A percentile compares a stretch with the other conserved stretches of the same genome.
These are phyloP conservation scores for Heliconius erato DNA, from an alignment of 2,888 invertebrate genomes.

Conservation along the genomic window DNA sequence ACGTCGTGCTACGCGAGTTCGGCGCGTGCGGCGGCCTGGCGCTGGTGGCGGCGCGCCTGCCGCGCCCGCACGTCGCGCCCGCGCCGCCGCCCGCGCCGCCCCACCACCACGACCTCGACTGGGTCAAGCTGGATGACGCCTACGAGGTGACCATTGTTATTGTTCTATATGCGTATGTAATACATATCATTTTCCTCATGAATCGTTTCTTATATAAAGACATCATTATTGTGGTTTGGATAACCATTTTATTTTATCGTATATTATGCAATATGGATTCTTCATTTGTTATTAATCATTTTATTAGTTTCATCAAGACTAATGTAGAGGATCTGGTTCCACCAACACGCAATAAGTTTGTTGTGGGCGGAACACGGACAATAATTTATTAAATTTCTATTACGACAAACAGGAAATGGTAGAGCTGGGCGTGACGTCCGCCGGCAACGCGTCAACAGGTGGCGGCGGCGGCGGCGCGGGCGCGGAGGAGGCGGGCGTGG, in stretches of 20 bases:
- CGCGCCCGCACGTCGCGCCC: conserved; percentile 93
- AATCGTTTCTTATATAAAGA: too few relatives aligned
- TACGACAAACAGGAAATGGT: conserved; percentile 67
- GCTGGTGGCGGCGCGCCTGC: conserved; percentile 94
- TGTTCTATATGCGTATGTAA: too few relatives aligned
- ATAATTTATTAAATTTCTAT: neutral
- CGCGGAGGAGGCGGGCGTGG: conserved; percentile 69
- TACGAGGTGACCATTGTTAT: conserved; percentile 76
- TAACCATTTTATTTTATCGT: too few relatives aligned
- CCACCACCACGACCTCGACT: conserved; percentile 85
- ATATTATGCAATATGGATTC: too few relatives aligned
- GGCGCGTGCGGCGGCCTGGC: conserved; percentile 95
- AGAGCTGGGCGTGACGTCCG: conserved; percentile 66
- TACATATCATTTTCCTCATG: too few relatives aligned
- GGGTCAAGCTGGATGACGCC: conserved; percentile 88
- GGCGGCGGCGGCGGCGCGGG: conserved; percentile 69
- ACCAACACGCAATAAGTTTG: too few relatives aligned
- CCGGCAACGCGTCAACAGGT: conserved; percentile 63
- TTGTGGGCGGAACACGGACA: too few relatives aligned
- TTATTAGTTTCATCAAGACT: too few relatives aligned
- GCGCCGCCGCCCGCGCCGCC: conserved; percentile 84
- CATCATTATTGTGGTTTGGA: too few relatives aligned
- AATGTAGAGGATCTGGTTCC: too few relatives aligned
- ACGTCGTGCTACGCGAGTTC: conserved; percentile 91
- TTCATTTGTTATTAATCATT: too few relatives aligned